phyloP scores from a whole-genome alignment of 2,113 vertebrate genomes.

The Centrocercus urophasianus region DNA sequence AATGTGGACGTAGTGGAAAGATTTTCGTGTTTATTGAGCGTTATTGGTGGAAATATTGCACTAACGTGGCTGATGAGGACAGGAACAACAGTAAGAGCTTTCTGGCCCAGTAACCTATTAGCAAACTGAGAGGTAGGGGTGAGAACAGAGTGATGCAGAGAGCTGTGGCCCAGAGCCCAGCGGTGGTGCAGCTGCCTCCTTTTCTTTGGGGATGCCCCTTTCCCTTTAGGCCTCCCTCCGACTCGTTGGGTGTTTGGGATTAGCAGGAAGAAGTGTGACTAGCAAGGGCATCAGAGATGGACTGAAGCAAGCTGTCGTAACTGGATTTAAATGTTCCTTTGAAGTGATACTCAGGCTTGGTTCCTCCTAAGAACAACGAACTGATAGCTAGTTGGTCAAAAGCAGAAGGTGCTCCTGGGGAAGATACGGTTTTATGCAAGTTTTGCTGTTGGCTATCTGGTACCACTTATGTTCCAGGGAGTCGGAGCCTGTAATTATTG shows the following conservation, averaged over 20 bases:
- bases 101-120: background rate
- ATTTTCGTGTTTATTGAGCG: background rate
- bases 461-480: background rate
- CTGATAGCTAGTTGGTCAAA: background rate
- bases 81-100: background rate
- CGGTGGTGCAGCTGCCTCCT: background rate
- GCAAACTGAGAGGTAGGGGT: background rate
- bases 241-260: background rate
- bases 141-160: background rate
- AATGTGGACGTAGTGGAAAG: fast-evolving
- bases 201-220: slow-evolving; percentile 23
- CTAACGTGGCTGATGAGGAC: background rate
- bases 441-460: background rate
- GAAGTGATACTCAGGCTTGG: background rate
- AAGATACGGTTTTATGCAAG: background rate
- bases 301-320: background rate
- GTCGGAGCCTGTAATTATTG: background rate
- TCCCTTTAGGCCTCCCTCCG: slow-evolving; percentile 7
- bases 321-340: background rate
- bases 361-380: background rate
- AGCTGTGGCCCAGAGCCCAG: background rate
- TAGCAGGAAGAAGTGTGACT: background rate
- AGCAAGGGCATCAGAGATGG: background rate
- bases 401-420: background rate
- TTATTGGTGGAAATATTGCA: background rate